phyloP scores from a whole-genome alignment of 1,140 invertebrate genomes.

The Trichonephila inaurata region DNA sequence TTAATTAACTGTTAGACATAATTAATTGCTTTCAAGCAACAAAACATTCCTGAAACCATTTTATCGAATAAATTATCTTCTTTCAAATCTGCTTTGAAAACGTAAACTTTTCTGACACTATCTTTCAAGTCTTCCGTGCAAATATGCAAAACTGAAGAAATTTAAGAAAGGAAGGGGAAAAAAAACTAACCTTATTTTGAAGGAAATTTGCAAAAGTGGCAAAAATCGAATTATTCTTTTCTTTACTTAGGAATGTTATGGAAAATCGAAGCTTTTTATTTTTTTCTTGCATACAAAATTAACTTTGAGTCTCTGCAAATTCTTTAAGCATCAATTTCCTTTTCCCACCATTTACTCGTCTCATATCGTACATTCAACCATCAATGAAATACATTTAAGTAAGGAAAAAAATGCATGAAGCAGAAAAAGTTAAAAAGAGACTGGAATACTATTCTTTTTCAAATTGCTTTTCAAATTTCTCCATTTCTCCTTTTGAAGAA shows the following conservation, averaged over 20 bases:
- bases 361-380: neutral
- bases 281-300: slow-evolving; percentile 46
- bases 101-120: neutral
- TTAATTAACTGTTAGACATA: slow-evolving; percentile 12
- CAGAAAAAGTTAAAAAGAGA: slow-evolving; percentile 14
- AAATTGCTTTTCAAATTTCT: slow-evolving; percentile 58
- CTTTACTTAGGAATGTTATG: neutral
- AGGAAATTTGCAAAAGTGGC: slow-evolving; percentile 18
- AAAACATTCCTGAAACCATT: neutral
- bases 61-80: neutral
- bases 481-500: neutral
- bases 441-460: slow-evolving; percentile 14
- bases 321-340: slow-evolving; percentile 39
- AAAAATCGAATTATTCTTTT: slow-evolving; percentile 15
- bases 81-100: neutral
- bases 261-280: slow-evolving; percentile 15
- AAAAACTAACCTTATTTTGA: slow-evolving; percentile 18
- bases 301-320: slow-evolving; percentile 37
- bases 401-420: neutral
- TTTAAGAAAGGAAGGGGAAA: neutral
- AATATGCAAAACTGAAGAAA: neutral
- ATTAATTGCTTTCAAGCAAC: neutral
- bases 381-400: slow-evolving; percentile 18
- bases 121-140: neutral
- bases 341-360: neutral